These are phyloP conservation scores for Puma concolor DNA, from an alignment of 2,113 vertebrate species.

Conservation along the genomic window DNA sequence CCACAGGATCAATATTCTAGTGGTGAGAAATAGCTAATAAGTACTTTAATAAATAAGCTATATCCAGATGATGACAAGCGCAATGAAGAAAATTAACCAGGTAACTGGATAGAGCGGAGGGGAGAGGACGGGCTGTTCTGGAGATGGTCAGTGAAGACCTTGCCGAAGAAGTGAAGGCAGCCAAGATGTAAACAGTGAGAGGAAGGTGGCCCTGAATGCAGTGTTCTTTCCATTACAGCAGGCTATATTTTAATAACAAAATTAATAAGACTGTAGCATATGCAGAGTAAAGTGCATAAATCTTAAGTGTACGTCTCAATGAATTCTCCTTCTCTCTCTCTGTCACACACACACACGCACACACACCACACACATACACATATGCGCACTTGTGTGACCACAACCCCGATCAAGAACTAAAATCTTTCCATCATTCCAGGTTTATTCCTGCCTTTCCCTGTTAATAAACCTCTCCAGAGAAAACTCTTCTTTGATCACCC, in stretches of 20 bases:
- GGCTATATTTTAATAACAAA: background rate
- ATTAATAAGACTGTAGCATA: background rate
- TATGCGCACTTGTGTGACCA: background rate
- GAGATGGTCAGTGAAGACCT: background rate
- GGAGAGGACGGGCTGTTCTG: background rate
- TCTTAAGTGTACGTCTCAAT: background rate
- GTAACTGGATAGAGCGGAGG: background rate
- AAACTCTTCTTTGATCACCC: background rate
- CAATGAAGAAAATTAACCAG: conserved; percentile 18
- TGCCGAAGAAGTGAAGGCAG: background rate
- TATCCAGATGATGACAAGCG: background rate
- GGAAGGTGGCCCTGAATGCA: background rate
- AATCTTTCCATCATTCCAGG: background rate
- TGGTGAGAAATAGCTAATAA: background rate
- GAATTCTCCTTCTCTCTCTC: background rate
- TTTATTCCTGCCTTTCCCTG: background rate
- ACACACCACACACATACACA: rapidly evolving
- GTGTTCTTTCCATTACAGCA: background rate
- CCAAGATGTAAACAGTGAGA: background rate
- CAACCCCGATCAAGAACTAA: background rate
- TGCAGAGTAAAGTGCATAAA: background rate
- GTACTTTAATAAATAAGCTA: background rate
- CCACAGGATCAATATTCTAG: background rate
- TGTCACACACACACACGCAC: background rate
- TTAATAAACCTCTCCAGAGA: background rate